Percentiles rank a stretch among this genome's conserved stretches.
Conservation (phyloP, 2,113 vertebrate genomes). For the Corythornis madagascariensis region DNA sequence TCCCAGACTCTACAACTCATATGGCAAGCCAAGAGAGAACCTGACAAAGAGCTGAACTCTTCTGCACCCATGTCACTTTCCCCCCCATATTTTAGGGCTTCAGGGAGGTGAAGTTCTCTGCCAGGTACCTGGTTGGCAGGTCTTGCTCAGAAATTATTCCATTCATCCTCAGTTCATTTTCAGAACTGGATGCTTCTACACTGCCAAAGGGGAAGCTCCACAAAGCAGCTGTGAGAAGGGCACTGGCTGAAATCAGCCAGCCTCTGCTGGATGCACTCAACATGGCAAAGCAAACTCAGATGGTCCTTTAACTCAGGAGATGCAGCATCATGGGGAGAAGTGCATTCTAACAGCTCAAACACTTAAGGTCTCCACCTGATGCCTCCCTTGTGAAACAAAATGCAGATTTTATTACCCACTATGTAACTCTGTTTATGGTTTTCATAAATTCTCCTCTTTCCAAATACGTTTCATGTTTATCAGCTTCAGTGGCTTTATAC, state of each 20-base stretch:
- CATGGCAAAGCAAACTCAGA: slow-evolving; percentile 55
- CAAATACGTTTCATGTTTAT: slow-evolving; percentile 46
- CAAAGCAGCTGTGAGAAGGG: slow-evolving; percentile 40
- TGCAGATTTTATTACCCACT: slow-evolving; percentile 63
- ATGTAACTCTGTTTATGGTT: slow-evolving; percentile 53
- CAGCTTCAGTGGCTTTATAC: slow-evolving; percentile 21
- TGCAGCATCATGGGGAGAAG: not conserved
- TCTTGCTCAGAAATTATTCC: slow-evolving; percentile 24
- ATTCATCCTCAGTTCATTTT: slow-evolving; percentile 5
- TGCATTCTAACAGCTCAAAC: slow-evolving; percentile 19
- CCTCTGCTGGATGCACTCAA: slow-evolving; percentile 35
- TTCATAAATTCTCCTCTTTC: slow-evolving; percentile 56
- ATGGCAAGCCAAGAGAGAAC: not conserved
- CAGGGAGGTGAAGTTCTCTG: not conserved
- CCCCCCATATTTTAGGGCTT: not conserved
- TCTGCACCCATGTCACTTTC: not conserved
- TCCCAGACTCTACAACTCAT: not conserved
- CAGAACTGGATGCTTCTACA: slow-evolving; percentile 1
- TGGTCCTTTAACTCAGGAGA: slow-evolving; percentile 26
- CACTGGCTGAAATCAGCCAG: slow-evolving; percentile 23
- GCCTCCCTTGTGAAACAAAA: slow-evolving; percentile 59
- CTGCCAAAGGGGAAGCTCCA: not conserved
- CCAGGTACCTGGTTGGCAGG: slow-evolving; percentile 33
- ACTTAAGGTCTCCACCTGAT: slow-evolving; percentile 53
- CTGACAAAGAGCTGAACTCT: slow-evolving; percentile 22